Evolutionary conservation across 1,140 invertebrate genomes (phyloP).

Genomic region (Leptopilina boulardi): DNA sequence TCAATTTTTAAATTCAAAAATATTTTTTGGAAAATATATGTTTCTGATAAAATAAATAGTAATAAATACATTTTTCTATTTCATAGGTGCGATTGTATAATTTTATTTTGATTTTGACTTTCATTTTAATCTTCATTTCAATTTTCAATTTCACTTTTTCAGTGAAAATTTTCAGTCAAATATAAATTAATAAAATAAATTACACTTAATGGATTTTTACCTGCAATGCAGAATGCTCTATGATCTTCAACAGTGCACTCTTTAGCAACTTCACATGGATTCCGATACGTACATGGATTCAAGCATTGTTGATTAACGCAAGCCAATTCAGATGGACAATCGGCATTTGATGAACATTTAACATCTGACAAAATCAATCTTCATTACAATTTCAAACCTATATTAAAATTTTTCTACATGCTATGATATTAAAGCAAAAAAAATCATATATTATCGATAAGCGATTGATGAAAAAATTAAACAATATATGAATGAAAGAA

Average conservation of each 20-base stretch:
- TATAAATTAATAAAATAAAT: too few species aligned
- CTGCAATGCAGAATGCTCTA: constrained; percentile 86
- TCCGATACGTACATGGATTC: constrained; percentile 83
- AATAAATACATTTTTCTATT: too few species aligned
- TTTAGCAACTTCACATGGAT: constrained; percentile 81
- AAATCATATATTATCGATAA: background rate
- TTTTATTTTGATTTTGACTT: too few species aligned
- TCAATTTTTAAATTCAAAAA: constrained; percentile 5
- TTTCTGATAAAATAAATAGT: too few species aligned
- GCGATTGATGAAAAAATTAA: background rate
- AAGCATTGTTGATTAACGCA: constrained; percentile 87
- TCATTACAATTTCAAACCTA: constrained; percentile 46
- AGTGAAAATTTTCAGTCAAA: too few species aligned
- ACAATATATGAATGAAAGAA: background rate
- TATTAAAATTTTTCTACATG: constrained; percentile 31
- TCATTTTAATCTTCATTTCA: too few species aligned
- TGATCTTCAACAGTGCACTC: constrained; percentile 87
- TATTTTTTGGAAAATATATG: too few species aligned
- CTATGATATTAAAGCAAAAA: background rate
- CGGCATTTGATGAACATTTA: constrained; percentile 82
- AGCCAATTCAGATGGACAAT: constrained; percentile 85
- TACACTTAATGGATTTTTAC: constrained; percentile 75
- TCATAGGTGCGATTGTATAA: too few species aligned
- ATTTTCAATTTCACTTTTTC: too few species aligned
- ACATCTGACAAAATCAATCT: constrained; percentile 77